Evolutionary conservation across 2,797 vertebrate genomes (phyloP).

Genomic region (Phyllotis vaccarum): DNA sequence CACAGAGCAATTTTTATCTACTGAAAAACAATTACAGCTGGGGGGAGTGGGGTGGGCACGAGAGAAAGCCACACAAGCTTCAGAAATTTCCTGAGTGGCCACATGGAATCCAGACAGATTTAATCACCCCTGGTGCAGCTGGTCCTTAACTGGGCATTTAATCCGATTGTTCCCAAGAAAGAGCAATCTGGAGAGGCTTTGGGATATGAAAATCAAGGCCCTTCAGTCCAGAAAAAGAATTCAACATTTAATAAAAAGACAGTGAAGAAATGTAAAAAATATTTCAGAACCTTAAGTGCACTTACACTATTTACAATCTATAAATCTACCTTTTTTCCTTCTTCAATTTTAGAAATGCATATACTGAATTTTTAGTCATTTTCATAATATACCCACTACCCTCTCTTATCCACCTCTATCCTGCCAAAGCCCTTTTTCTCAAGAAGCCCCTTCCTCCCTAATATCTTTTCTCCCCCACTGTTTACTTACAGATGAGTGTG

Average conservation of each 20-base stretch:
- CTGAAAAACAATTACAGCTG: slow-evolving; percentile 50
- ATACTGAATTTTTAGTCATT: not conserved
- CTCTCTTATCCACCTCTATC: not conserved
- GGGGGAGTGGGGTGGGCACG: not conserved
- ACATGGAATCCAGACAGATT: slow-evolving; percentile 37
- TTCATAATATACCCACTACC: not conserved
- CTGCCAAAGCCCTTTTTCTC: not conserved
- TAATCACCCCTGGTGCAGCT: slow-evolving; percentile 20
- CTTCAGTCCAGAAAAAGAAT: not conserved
- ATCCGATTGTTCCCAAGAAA: slow-evolving; percentile 47
- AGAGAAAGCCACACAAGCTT: not conserved
- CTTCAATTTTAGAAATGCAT: not conserved
- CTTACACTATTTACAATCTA: not conserved
- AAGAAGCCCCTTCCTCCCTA: no score
- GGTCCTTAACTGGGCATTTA: slow-evolving; percentile 28
- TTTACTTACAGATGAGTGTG: not conserved
- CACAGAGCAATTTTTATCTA: slow-evolving; percentile 60
- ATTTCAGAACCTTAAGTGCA: not conserved
- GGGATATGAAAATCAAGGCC: not conserved
- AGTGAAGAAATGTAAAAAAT: not conserved
- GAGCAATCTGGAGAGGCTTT: slow-evolving; percentile 42
- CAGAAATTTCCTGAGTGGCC: slow-evolving; percentile 61
- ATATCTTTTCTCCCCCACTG: not conserved
- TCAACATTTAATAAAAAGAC: not conserved
- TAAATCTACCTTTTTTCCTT: not conserved